A percentile compares a stretch with the other conserved stretches of the same genome.
Evolutionary conservation across 2,797 vertebrate species (phyloP).

Genomic region (Muraenolepis orangiensis): DNA sequence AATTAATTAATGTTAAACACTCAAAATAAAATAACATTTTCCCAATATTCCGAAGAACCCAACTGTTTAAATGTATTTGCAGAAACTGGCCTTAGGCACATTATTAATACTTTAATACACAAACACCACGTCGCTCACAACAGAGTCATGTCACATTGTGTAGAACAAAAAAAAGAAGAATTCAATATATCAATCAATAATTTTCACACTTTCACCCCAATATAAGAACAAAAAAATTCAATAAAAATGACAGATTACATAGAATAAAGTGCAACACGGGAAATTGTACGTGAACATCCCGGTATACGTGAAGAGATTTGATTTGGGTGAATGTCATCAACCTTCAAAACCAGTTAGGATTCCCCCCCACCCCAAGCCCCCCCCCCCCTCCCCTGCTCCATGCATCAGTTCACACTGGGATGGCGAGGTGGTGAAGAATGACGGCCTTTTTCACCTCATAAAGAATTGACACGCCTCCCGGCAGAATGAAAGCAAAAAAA

Average conservation of each 20-base stretch:
- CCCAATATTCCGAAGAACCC: background rate
- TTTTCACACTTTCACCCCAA: background rate
- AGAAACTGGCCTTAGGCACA: background rate
- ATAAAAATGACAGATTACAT: background rate
- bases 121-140: background rate
- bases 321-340: background rate
- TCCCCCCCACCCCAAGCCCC: background rate
- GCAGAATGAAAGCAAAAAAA: slow-evolving; percentile 47
- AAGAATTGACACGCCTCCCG: slow-evolving; percentile 58
- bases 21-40: background rate
- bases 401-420: background rate
- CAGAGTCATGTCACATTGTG: background rate
- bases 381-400: too few relatives aligned
- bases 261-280: background rate
- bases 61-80: background rate
- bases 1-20: background rate
- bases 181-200: background rate
- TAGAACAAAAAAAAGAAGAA: background rate
- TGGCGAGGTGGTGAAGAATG: slow-evolving; percentile 4
- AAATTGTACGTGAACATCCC: background rate
- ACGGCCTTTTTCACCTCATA: slow-evolving; percentile 59
- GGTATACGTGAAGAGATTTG: background rate
- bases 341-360: background rate
- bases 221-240: background rate
- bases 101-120: background rate